Conservation (phyloP, 2,113 vertebrate species). For the Canis aureus region DNA sequence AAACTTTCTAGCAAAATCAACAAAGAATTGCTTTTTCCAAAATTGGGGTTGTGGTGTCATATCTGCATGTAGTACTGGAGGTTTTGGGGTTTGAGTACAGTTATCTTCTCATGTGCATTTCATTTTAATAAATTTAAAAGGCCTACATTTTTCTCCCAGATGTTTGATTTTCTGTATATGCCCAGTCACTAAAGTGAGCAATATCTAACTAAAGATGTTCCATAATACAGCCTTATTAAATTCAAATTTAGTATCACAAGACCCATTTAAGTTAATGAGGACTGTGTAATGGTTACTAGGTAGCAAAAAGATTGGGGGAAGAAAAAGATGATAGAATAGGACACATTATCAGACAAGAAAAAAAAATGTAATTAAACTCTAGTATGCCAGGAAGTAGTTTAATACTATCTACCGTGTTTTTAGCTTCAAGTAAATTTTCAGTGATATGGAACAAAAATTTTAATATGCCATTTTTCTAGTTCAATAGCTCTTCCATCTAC, state of each 20-base stretch:
- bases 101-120: not conserved
- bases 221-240: not conserved
- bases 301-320: not conserved
- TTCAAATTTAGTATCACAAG: conserved; percentile 9
- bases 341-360: conserved; percentile 51
- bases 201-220: conserved; percentile 8
- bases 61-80: not conserved
- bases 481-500: not conserved
- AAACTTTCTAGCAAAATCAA: not conserved
- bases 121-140: not conserved
- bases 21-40: not conserved
- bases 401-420: not conserved
- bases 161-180: not conserved
- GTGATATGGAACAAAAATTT: conserved; percentile 4
- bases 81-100: not conserved
- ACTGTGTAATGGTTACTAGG: not conserved
- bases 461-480: conserved; percentile 1
- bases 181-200: not conserved
- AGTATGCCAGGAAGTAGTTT: conserved; percentile 54
- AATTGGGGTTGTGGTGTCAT: not conserved
- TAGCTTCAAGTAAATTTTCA: conserved; percentile 45
- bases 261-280: not conserved
- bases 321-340: not conserved
- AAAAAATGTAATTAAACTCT: conserved; percentile 62
- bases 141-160: not conserved